Conservation (phyloP, 2,888 invertebrate species). For the Luperina nickerlii region DNA sequence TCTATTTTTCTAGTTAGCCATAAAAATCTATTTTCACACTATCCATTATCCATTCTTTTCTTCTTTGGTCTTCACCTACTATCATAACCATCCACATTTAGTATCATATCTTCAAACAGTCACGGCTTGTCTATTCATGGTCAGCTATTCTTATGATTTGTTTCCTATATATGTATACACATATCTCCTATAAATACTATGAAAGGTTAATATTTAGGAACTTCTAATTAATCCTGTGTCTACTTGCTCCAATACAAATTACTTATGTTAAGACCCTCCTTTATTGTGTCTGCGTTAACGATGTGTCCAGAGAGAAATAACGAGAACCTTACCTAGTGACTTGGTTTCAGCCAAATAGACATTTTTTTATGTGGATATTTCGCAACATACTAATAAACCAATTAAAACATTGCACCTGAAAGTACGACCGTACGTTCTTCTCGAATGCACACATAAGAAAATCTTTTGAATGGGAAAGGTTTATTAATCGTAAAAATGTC, state of each 20-base stretch:
- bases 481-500: not conserved
- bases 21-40: not conserved
- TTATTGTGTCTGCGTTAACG: conserved; percentile 36
- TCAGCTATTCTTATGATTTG: not conserved
- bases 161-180: not conserved
- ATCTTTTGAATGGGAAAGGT: not conserved
- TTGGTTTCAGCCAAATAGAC: not conserved
- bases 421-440: not conserved
- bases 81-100: too few species aligned
- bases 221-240: not conserved
- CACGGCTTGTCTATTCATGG: too few species aligned
- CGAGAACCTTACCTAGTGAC: not conserved
- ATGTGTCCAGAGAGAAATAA: conserved; percentile 19
- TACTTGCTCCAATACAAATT: conserved; percentile 27
- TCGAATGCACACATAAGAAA: not conserved
- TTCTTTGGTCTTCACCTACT: not conserved
- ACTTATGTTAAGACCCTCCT: conserved; percentile 33
- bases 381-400: not conserved
- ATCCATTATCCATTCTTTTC: not conserved
- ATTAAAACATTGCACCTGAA: conserved; percentile 4
- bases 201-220: conserved; percentile 6
- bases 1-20: not conserved
- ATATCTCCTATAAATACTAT: not conserved
- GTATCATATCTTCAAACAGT: too few species aligned
- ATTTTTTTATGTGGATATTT: not conserved